phyloP scores from a whole-genome alignment of 35 echinoderm and acorn worm species.

The Acanthaster planci region DNA sequence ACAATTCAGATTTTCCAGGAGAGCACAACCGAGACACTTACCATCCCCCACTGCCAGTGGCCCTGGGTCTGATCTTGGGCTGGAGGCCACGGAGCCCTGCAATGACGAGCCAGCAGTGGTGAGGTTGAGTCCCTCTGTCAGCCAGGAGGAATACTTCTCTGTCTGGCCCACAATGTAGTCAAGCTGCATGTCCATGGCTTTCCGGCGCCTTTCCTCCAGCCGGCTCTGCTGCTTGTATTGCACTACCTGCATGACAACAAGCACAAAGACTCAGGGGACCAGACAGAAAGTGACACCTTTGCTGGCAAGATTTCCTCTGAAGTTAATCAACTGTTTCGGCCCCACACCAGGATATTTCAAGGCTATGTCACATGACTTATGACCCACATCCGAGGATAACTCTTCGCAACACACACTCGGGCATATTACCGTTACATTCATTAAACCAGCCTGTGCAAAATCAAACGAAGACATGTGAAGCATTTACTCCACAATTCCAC shows the following conservation, averaged over 20 bases:
- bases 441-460: too few relatives aligned
- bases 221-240: constrained; percentile 98
- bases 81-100: constrained; percentile 62
- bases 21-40: constrained; percentile 33
- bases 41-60: constrained; percentile 45
- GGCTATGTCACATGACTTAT: too few relatives aligned
- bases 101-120: constrained; percentile 44
- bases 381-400: too few relatives aligned
- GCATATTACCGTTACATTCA: too few relatives aligned
- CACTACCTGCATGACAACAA: constrained; percentile 66
- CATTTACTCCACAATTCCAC: too few relatives aligned
- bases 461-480: too few relatives aligned
- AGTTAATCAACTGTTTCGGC: too few relatives aligned
- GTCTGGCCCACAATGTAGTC: constrained; percentile 98
- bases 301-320: too few relatives aligned
- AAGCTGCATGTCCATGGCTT: constrained; percentile 87
- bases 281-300: too few relatives aligned
- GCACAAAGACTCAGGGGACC: neutral
- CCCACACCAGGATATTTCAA: too few relatives aligned
- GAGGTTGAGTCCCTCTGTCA: constrained; percentile 82
- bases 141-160: constrained; percentile 96
- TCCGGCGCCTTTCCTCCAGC: constrained; percentile 74
- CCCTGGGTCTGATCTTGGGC: constrained; percentile 68
- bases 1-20: too few relatives aligned
- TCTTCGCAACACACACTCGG: too few relatives aligned